Conservation (phyloP, 2,797 vertebrate genomes). For the Premnoplex brunnescens region DNA sequence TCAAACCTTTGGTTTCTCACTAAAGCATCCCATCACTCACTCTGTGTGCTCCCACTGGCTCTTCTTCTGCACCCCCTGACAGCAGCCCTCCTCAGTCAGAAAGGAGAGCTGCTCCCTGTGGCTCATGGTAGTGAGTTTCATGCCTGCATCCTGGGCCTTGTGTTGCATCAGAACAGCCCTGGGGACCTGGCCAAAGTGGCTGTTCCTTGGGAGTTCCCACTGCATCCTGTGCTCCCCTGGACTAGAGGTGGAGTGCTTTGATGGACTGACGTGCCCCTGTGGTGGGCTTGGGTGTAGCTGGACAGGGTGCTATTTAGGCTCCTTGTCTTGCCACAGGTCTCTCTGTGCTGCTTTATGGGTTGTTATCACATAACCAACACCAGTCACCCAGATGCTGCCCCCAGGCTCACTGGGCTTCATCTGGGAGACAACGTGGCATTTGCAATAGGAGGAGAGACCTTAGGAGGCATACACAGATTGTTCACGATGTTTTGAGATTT, state of each 20-base stretch:
- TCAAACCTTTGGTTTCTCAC: too few relatives aligned
- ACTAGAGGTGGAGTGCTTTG: not conserved
- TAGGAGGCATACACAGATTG: not conserved
- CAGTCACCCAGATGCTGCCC: too few relatives aligned
- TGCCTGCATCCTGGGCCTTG: too few relatives aligned
- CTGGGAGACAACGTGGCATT: not conserved
- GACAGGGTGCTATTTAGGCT: not conserved
- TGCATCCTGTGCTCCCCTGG: not conserved
- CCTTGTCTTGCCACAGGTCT: not conserved
- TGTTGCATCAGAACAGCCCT: not conserved
- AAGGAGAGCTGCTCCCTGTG: not conserved
- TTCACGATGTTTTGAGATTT: not conserved
- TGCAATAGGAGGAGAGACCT: not conserved
- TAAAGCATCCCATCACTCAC: not conserved
- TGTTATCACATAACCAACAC: not conserved
- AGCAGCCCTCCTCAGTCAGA: not conserved
- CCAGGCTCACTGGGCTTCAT: not conserved
- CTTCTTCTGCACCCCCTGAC: not conserved
- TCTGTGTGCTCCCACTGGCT: too few relatives aligned
- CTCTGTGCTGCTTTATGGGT: not conserved
- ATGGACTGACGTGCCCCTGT: not conserved
- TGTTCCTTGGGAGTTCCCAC: not conserved
- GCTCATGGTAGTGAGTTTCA: not conserved
- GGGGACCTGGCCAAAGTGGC: not conserved
- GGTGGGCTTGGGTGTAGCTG: not conserved